phyloP scores from a whole-genome alignment of 2,888 invertebrate genomes.

The Xanthia togata region DNA sequence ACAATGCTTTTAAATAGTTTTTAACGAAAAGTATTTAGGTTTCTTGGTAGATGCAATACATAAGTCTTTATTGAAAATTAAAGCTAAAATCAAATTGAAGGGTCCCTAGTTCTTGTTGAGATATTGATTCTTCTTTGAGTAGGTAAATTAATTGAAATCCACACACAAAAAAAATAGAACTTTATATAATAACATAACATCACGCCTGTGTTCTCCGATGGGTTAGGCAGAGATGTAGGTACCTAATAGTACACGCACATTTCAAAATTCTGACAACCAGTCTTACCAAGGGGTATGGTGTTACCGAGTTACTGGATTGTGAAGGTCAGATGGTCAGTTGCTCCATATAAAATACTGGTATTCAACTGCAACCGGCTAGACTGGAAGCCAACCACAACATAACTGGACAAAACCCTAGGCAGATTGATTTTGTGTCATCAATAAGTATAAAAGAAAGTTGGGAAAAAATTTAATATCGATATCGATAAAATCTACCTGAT shows the following conservation, averaged over 20 bases:
- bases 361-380: no score
- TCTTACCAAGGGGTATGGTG: no score
- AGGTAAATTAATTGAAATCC: background rate
- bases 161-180: background rate
- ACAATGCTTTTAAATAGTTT: background rate
- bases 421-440: background rate
- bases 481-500: slow-evolving; percentile 65
- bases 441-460: slow-evolving; percentile 3
- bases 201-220: no score
- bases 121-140: background rate
- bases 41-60: background rate
- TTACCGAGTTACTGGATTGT: no score
- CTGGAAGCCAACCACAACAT: no score
- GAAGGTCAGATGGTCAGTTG: no score
- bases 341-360: no score
- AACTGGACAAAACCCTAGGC: no score
- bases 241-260: background rate
- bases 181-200: background rate
- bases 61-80: background rate
- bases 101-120: no score
- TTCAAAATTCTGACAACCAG: background rate
- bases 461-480: slow-evolving; percentile 62
- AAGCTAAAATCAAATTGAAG: background rate
- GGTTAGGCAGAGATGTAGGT: no score
- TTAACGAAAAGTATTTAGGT: background rate